These are phyloP conservation scores for Temnothorax longispinosus DNA, from an alignment of 1,140 invertebrate species.

Conservation along the genomic window DNA sequence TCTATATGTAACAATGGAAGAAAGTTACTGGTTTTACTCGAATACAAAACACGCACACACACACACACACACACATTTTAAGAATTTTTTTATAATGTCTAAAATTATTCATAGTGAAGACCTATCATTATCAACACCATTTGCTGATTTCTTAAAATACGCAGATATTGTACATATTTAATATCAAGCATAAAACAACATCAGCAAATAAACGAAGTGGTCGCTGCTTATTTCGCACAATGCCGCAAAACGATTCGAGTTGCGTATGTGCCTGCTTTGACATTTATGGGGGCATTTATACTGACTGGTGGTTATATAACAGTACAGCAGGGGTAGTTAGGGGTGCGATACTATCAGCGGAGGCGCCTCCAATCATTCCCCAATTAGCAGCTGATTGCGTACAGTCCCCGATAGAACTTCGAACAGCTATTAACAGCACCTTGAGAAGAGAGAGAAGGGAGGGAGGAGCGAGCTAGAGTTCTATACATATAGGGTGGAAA, in stretches of 20 bases:
- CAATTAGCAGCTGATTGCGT: slow-evolving; percentile 84
- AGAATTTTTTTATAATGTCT: not conserved
- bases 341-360: slow-evolving; percentile 72
- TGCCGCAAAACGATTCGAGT: not conserved
- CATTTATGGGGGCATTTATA: slow-evolving; percentile 77
- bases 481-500: slow-evolving; percentile 18
- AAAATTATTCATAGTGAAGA: not conserved
- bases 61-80: not conserved
- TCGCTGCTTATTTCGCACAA: not conserved
- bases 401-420: slow-evolving; percentile 75
- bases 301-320: slow-evolving; percentile 47
- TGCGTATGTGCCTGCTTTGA: slow-evolving; percentile 61
- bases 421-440: slow-evolving; percentile 64
- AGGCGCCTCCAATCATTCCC: slow-evolving; percentile 82
- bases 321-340: slow-evolving; percentile 67
- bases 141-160: not conserved
- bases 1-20: not conserved
- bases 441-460: not conserved
- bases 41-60: not conserved
- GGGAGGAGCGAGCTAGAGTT: not conserved
- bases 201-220: slow-evolving; percentile 7
- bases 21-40: not conserved
- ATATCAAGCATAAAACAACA: not conserved
- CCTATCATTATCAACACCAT: not conserved
- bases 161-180: not conserved